Evolutionary conservation across 1,140 invertebrate genomes (phyloP).

Genomic region (Luehdorfia chinensis): DNA sequence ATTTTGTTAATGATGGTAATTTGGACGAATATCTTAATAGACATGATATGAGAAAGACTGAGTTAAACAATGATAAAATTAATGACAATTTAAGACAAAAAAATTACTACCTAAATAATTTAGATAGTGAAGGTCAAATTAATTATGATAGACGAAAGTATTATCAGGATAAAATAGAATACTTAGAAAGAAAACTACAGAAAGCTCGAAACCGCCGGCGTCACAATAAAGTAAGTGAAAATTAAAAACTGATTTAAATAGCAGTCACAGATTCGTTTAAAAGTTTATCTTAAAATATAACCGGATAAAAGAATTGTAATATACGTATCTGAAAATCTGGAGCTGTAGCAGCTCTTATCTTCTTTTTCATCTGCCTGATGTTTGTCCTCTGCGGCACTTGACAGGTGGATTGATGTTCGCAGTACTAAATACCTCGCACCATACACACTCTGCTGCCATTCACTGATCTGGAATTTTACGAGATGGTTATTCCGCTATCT

Average conservation of each 20-base stretch:
- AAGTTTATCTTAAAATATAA: too few species aligned
- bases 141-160: constrained; percentile 35
- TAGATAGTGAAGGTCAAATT: constrained; percentile 21
- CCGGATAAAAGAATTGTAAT: too few species aligned
- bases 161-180: constrained; percentile 43
- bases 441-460: too few species aligned
- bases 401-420: too few species aligned
- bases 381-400: too few species aligned
- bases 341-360: too few species aligned
- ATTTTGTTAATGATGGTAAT: constrained; percentile 3
- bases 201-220: constrained; percentile 14
- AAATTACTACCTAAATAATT: constrained; percentile 12
- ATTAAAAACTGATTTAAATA: too few species aligned
- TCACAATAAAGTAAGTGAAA: constrained; percentile 10
- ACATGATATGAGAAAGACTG: constrained; percentile 7
- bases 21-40: constrained; percentile 16
- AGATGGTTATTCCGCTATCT: too few species aligned
- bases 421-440: too few species aligned
- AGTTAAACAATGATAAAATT: constrained; percentile 12
- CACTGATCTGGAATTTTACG: too few species aligned
- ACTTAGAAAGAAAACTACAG: constrained; percentile 33
- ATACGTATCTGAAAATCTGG: too few species aligned
- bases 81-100: background rate
- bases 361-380: too few species aligned
- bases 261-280: background rate